Base-by-base conservation (phyloP, 53 echinoderm and acorn worm species). In the Echinarachnius parma region DNA sequence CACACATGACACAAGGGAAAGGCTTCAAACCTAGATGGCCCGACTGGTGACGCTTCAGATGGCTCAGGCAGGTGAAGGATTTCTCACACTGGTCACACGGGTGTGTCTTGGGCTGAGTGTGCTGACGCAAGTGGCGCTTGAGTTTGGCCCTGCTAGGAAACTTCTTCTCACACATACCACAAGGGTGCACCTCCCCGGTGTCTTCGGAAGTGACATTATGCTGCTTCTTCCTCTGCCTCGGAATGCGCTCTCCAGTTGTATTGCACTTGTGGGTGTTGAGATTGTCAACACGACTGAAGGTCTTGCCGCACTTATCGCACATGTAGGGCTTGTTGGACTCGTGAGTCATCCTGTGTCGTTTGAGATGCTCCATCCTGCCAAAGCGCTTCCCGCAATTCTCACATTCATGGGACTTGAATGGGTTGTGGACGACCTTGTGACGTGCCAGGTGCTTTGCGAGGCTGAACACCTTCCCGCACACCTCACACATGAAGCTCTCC, bases 271-370 rank as follows among this genome's bases (percentile, higher is more conserved):
- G 74, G 20, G 35, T 54, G 57, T 72, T 72, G 26, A 72, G 57
- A 42, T 72, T 72, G 42, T 72, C 74, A 56, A 34, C 39, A 45
- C 74, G 74, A 37, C 74, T 72, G 74, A 72, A 72, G 11, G 74
- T 72, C 74, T 56, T 72, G 0, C 74, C 74, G n/a, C 74, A 72
- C 28, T 72, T 72, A 28, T 72, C 74, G n/a, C 74, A 72, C 74
- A 72, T 72, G 14, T 72, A 72, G 34, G 74, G 74, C 57, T 72
- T 72, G 44, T 72, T 54, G 74, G 74, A 37, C n/a, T 35, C 74
- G 25, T 72, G 74, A 42, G 74, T 72, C 2, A 56, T 37, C 39
- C 46, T 24, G 27, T 72, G 74, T 1, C 74, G 55, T 42, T 72
- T 72, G 5, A 72, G 74, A 26, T 72, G 74, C n/a, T 72, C 74